Evolutionary conservation across 2,888 invertebrate genomes (phyloP).

Genomic region (Nomada fucata): DNA sequence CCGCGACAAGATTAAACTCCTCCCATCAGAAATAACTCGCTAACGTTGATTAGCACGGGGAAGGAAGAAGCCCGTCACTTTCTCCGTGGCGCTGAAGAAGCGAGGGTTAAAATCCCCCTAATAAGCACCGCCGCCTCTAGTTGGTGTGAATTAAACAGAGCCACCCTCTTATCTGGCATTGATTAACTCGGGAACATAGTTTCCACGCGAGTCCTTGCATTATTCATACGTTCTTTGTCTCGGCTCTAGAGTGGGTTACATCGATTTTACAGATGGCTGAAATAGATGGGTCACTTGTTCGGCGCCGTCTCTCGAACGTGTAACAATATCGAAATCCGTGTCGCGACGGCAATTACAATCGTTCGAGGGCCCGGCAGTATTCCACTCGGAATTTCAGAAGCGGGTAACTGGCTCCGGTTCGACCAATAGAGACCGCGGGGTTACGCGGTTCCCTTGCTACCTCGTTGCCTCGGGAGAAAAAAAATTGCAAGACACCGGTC

Average conservation of each 20-base stretch:
- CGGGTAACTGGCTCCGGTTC: too few species aligned
- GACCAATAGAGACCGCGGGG: neutral
- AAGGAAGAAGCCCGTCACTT: slow-evolving; percentile 46
- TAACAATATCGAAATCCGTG: neutral
- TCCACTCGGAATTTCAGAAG: neutral
- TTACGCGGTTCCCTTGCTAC: neutral
- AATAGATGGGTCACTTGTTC: slow-evolving; percentile 5
- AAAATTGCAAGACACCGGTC: neutral
- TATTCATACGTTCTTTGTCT: slow-evolving; percentile 22
- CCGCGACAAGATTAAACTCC: slow-evolving; percentile 36
- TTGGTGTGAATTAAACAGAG: slow-evolving; percentile 19
- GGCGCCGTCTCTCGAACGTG: neutral
- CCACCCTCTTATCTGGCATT: slow-evolving; percentile 24
- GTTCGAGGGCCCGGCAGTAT: neutral
- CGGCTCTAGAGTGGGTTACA: slow-evolving; percentile 3
- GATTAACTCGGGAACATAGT: slow-evolving; percentile 15
- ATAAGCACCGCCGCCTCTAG: slow-evolving; percentile 4
- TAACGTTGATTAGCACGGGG: slow-evolving; percentile 52
- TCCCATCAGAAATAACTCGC: slow-evolving; percentile 36
- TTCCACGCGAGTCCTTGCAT: slow-evolving; percentile 8
- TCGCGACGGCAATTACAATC: neutral
- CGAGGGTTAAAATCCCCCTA: neutral
- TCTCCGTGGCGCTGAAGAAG: slow-evolving; percentile 3
- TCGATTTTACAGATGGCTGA: neutral
- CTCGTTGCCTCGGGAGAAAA: neutral